Evolutionary conservation across 1,140 invertebrate species (phyloP).

Genomic region (Lepidurus couesii): DNA sequence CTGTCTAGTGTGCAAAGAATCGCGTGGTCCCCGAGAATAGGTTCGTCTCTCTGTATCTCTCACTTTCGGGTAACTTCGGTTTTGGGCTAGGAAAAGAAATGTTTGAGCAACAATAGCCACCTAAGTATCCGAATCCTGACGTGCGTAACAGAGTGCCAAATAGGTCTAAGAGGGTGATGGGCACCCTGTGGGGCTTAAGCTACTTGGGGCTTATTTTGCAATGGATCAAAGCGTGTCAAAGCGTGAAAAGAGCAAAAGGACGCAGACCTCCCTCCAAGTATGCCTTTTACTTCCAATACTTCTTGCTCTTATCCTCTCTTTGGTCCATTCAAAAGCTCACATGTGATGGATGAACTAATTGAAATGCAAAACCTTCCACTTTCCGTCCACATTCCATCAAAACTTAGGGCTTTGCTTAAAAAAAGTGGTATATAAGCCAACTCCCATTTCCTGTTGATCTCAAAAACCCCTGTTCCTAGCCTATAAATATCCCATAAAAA

Average conservation of each 20-base stretch:
- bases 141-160: conserved; percentile 18
- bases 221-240: conserved; percentile 22
- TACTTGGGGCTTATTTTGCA: conserved; percentile 22
- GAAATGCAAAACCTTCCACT: conserved; percentile 1
- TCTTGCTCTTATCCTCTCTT: neutral
- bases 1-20: neutral
- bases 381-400: conserved; percentile 2
- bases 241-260: conserved; percentile 21
- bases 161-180: conserved; percentile 13
- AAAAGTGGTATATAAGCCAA: too few species aligned
- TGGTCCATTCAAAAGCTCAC: neutral
- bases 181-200: conserved; percentile 20
- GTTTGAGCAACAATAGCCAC: neutral
- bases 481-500: too few species aligned
- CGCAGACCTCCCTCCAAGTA: conserved; percentile 20
- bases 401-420: neutral
- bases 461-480: too few species aligned
- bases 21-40: neutral
- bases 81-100: neutral
- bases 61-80: neutral
- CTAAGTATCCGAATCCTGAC: neutral
- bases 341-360: conserved; percentile 19
- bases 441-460: too few species aligned
- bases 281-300: neutral
- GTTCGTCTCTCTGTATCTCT: conserved; percentile 3